Conservation (phyloP, 1,140 invertebrate species). For the Coelopa frigida region DNA sequence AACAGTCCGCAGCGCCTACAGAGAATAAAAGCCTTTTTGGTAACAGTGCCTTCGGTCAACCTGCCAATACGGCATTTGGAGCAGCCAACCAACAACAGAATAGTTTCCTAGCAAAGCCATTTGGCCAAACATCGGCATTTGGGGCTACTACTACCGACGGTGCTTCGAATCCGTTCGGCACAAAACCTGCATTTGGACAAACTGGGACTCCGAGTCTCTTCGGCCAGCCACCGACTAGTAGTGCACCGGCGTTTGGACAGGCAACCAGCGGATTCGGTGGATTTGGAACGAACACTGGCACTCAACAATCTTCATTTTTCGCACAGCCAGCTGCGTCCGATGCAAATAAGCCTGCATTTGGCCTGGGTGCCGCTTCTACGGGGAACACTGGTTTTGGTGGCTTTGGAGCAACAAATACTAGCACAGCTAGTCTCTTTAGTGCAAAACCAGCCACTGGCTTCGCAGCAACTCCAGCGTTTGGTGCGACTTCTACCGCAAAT, state of each 20-base stretch:
- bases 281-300: conserved; percentile 32
- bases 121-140: conserved; percentile 54
- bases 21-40: conserved; percentile 38
- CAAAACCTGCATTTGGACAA: conserved; percentile 41
- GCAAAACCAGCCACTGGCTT: conserved; percentile 44
- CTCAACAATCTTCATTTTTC: conserved; percentile 43
- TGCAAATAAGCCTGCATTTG: conserved; percentile 47
- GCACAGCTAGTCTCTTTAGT: conserved; percentile 37
- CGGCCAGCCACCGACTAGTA: conserved; percentile 32
- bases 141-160: conserved; percentile 48
- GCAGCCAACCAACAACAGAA: conserved; percentile 37
- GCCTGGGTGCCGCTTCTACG: conserved; percentile 43
- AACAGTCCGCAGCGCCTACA: conserved; percentile 14
- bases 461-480: conserved; percentile 33
- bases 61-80: conserved; percentile 40
- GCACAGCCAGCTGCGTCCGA: conserved; percentile 50
- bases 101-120: conserved; percentile 40
- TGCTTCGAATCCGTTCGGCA: conserved; percentile 44
- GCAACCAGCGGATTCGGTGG: conserved; percentile 45
- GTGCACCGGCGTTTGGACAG: conserved; percentile 42
- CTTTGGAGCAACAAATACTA: conserved; percentile 42
- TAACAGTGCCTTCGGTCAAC: conserved; percentile 38
- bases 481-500: conserved; percentile 29
- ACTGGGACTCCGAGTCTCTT: conserved; percentile 29
- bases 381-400: conserved; percentile 40